phyloP scores from a whole-genome alignment of 2,797 vertebrate genomes.

The Todus mexicanus region DNA sequence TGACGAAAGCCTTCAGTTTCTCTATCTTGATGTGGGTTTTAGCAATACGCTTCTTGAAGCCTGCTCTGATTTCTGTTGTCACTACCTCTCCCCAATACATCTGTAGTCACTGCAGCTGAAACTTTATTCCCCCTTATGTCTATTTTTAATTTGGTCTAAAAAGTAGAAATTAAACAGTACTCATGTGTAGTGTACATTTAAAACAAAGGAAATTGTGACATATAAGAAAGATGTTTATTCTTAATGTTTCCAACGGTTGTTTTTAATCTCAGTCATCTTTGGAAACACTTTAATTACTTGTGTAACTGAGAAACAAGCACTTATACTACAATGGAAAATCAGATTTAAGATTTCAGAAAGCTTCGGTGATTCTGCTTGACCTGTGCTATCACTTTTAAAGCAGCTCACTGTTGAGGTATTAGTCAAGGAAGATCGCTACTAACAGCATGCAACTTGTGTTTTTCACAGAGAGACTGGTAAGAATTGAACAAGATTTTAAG shows the following conservation, averaged over 20 bases:
- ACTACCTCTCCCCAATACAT: not conserved
- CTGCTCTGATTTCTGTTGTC: not conserved
- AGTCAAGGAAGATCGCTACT: not conserved
- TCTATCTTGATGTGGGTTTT: not conserved
- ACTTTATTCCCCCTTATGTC: not conserved
- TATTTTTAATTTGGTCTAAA: not conserved
- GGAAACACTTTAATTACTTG: not conserved
- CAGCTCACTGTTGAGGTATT: not conserved
- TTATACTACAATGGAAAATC: not conserved
- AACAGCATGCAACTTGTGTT: not conserved
- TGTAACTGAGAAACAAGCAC: not conserved
- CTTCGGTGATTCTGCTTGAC: not conserved
- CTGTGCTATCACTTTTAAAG: not conserved
- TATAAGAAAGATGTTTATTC: not conserved
- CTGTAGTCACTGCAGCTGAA: not conserved
- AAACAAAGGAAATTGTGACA: not conserved
- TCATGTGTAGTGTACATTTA: not conserved
- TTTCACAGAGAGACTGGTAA: not conserved
- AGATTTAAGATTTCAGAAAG: not conserved
- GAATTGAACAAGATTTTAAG: not conserved
- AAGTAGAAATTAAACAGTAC: not conserved
- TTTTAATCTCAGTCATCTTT: not conserved
- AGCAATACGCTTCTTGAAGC: not conserved
- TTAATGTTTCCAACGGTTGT: not conserved
- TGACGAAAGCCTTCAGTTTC: not conserved